Conservation (phyloP, 2,113 vertebrate species). For the Suricata suricatta region DNA sequence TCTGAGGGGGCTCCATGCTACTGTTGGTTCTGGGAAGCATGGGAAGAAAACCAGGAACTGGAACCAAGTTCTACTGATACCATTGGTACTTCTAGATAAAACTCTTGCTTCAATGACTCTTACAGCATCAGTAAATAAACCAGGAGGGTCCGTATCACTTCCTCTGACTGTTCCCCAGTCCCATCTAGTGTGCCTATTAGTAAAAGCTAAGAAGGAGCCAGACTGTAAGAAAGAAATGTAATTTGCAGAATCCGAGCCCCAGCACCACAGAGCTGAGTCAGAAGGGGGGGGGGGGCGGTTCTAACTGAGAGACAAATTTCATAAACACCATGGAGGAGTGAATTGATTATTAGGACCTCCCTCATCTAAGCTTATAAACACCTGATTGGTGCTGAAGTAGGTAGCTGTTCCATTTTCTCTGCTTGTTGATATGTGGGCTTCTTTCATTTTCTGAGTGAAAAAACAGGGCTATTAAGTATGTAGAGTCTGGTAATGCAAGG, state of each 20-base stretch:
- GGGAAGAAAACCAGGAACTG: background rate
- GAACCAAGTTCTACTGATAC: background rate
- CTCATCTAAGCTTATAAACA: background rate
- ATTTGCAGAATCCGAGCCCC: background rate
- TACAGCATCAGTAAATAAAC: background rate
- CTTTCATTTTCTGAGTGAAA: background rate
- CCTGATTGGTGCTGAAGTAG: background rate
- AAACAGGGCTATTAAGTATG: background rate
- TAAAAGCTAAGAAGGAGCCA: background rate
- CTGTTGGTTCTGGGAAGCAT: background rate
- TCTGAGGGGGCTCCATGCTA: background rate
- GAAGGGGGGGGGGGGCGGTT: background rate
- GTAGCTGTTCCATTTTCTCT: background rate
- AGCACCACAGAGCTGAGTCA: background rate
- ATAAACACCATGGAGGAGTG: background rate
- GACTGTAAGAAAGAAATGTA: background rate
- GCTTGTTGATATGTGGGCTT: background rate
- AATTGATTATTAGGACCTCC: fast-evolving
- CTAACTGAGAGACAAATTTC: background rate
- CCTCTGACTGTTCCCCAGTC: fast-evolving
- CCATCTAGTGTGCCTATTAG: background rate
- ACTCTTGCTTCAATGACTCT: background rate
- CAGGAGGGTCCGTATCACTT: background rate
- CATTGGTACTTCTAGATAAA: background rate
- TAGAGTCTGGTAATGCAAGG: background rate